These are phyloP conservation scores for Drosophila orosa DNA, from an alignment of 1,140 invertebrate species.

Conservation along the genomic window DNA sequence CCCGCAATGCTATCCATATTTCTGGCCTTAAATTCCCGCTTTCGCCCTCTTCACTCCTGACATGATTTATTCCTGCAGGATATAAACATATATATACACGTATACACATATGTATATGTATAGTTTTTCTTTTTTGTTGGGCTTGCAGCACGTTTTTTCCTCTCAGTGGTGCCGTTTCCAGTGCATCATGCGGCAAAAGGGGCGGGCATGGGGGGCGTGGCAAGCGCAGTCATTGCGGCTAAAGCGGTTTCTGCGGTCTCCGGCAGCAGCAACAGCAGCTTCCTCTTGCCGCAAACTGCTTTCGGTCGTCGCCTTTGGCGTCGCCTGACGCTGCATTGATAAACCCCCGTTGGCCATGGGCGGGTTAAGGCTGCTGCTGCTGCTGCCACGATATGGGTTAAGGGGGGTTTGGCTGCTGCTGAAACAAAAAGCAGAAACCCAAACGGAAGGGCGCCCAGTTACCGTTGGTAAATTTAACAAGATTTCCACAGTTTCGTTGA, in stretches of 20 bases:
- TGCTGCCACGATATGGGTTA: conserved; percentile 16
- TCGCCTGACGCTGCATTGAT: conserved; percentile 54
- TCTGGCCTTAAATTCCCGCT: conserved; percentile 29
- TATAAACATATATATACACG: neutral
- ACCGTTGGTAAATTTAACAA: conserved; percentile 38
- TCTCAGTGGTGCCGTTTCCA: conserved; percentile 23
- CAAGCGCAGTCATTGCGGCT: conserved; percentile 65
- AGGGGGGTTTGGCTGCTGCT: neutral
- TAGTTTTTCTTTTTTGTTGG: neutral
- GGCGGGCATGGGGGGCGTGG: conserved; percentile 42
- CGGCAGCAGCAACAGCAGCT: conserved; percentile 29
- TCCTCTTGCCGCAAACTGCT: conserved; percentile 45
- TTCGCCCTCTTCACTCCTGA: conserved; percentile 9
- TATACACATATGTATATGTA: neutral
- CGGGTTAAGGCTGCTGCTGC: conserved; percentile 1
- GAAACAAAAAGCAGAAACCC: conserved; percentile 9
- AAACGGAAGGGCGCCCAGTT: conserved; percentile 1
- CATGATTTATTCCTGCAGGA: conserved; percentile 25
- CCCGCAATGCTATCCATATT: conserved; percentile 23
- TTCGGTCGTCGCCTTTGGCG: conserved; percentile 46
- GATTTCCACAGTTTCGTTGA: conserved; percentile 33
- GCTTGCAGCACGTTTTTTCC: conserved; percentile 5
- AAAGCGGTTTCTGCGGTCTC: conserved; percentile 56
- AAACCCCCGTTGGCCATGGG: conserved; percentile 11
- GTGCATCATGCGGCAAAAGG: conserved; percentile 21